Percentiles rank a stretch among this genome's conserved stretches.
Evolutionary conservation across 1,140 invertebrate genomes (phyloP).

Genomic region (Bacillus rossius): DNA sequence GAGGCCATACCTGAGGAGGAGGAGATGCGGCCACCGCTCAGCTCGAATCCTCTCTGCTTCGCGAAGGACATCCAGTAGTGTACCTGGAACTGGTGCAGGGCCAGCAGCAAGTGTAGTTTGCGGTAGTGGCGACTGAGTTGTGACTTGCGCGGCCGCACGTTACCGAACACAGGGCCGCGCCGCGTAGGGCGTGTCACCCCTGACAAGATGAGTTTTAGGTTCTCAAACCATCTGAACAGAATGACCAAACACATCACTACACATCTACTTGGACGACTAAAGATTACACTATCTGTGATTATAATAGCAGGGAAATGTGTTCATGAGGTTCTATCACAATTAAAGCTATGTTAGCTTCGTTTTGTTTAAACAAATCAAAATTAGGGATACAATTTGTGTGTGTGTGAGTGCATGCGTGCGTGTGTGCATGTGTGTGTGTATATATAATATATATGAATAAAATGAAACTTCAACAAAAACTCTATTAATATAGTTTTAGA

Average conservation of each 20-base stretch:
- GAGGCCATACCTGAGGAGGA: slow-evolving; percentile 59
- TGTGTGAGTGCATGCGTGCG: no score
- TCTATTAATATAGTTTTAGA: no score
- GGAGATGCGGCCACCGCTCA: slow-evolving; percentile 79
- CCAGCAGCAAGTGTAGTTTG: slow-evolving; percentile 77
- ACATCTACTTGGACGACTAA: no score
- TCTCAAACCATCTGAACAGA: slow-evolving; percentile 80
- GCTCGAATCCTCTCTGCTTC: slow-evolving; percentile 89
- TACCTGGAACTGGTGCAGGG: slow-evolving; percentile 86
- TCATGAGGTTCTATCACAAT: no score
- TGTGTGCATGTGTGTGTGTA: no score
- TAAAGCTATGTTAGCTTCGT: no score
- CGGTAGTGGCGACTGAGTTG: slow-evolving; percentile 92
- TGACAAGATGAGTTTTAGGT: slow-evolving; percentile 91
- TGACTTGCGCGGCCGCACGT: slow-evolving; percentile 74
- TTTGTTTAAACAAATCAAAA: no score
- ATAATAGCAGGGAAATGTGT: no score
- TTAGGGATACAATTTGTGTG: no score
- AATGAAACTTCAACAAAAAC: no score
- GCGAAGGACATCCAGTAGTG: slow-evolving; percentile 99
- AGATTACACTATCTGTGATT: no score
- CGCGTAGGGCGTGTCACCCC: slow-evolving; percentile 91
- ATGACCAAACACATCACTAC: not conserved
- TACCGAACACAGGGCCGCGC: slow-evolving; percentile 82
- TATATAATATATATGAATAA: no score